Percentiles rank a stretch among this genome's conserved stretches.
Evolutionary conservation across 2,888 invertebrate genomes (phyloP).

Genomic region (Hirtodrosophila alboralis): DNA sequence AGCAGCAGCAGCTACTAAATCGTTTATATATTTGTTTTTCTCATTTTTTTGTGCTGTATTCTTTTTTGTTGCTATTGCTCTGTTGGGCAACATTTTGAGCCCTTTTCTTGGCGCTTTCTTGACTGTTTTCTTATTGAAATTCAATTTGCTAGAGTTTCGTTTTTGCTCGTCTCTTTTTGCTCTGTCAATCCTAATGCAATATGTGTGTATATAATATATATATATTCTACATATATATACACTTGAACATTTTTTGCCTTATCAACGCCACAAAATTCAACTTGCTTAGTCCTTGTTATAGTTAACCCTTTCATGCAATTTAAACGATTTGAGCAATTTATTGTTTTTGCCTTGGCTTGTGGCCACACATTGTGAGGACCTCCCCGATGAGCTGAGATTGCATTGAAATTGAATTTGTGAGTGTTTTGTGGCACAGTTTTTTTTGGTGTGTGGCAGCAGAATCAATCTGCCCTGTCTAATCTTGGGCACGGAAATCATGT

Average conservation of each 20-base stretch:
- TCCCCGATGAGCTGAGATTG: slow-evolving; percentile 49
- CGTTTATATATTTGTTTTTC: slow-evolving; percentile 77
- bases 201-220: slow-evolving; percentile 10
- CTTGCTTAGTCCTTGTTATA: slow-evolving; percentile 45
- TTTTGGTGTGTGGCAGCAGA: slow-evolving; percentile 30
- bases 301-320: slow-evolving; percentile 57
- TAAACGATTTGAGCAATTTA: slow-evolving; percentile 63
- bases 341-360: slow-evolving; percentile 49
- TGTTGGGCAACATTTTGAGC: slow-evolving; percentile 61
- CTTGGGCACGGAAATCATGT: slow-evolving; percentile 68
- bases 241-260: slow-evolving; percentile 20
- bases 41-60: slow-evolving; percentile 37
- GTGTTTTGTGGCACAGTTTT: slow-evolving; percentile 40
- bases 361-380: slow-evolving; percentile 26
- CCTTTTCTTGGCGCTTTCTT: slow-evolving; percentile 57
- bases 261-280: slow-evolving; percentile 58
- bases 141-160: slow-evolving; percentile 68
- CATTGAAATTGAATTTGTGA: slow-evolving; percentile 71
- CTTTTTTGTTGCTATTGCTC: slow-evolving; percentile 25
- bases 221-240: slow-evolving; percentile 1
- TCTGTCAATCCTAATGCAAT: slow-evolving; percentile 38
- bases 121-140: slow-evolving; percentile 76
- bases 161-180: slow-evolving; percentile 25
- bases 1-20: slow-evolving; percentile 69
- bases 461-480: slow-evolving; percentile 66